Percentiles rank a stretch among this genome's conserved stretches.
Evolutionary conservation across 2,797 vertebrate species (phyloP).

Genomic region (Pangasius djambal): DNA sequence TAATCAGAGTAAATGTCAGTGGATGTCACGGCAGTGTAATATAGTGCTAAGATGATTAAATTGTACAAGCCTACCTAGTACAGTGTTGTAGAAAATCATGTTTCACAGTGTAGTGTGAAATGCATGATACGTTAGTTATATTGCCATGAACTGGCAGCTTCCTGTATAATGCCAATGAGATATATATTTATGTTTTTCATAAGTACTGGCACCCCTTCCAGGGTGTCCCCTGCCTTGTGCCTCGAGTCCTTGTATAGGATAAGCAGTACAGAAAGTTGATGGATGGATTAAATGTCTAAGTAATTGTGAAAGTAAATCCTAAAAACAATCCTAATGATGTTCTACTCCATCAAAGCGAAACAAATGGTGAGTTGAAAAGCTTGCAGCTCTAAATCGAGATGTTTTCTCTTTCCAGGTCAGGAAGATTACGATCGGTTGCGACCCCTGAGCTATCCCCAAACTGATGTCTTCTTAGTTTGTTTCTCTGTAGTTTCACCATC

Average conservation of each 20-base stretch:
- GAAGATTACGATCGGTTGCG: conserved; percentile 81
- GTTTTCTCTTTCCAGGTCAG: conserved; percentile 69
- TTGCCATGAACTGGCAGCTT: background rate
- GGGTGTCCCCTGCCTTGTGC: too few relatives aligned
- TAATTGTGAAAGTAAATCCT: background rate
- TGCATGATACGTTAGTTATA: background rate
- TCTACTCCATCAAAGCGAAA: background rate
- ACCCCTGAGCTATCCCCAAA: conserved; percentile 82
- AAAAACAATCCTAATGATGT: background rate
- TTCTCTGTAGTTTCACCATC: conserved; percentile 83
- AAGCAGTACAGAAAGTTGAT: too few relatives aligned
- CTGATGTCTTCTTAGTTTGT: conserved; percentile 81
- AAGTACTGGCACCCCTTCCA: too few relatives aligned
- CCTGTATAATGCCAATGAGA: background rate
- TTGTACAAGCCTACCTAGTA: too few relatives aligned
- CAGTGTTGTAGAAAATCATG: too few relatives aligned
- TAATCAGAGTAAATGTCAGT: too few relatives aligned
- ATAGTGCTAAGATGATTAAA: background rate
- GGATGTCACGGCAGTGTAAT: background rate
- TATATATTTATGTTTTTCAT: too few relatives aligned
- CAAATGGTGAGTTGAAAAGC: background rate
- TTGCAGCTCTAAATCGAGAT: background rate
- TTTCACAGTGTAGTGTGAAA: background rate
- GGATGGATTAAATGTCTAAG: too few relatives aligned
- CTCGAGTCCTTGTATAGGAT: too few relatives aligned